phyloP scores from a whole-genome alignment of 2,888 invertebrate species.

The Nomada lathburiana region DNA sequence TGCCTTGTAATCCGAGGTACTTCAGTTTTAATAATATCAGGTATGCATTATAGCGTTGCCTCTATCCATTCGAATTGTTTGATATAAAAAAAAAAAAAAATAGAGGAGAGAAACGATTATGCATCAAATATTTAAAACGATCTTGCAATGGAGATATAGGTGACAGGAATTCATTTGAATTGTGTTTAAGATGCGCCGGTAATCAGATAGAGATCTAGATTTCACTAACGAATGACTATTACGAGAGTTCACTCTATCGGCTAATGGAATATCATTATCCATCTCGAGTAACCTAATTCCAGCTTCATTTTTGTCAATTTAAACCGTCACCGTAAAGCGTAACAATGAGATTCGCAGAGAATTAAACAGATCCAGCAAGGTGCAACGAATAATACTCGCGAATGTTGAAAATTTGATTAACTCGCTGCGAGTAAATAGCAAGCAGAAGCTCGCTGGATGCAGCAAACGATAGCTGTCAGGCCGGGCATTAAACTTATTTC shows the following conservation, averaged over 20 bases:
- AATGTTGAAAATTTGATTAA: constrained; percentile 38
- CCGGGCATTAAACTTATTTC: constrained; percentile 27
- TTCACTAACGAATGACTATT: constrained; percentile 20
- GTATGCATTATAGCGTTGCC: too few relatives aligned
- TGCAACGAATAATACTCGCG: constrained; percentile 22
- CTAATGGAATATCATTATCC: constrained; percentile 23
- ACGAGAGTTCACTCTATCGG: constrained; percentile 18
- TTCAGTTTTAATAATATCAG: too few relatives aligned
- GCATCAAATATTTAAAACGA: background rate
- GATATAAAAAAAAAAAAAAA: background rate
- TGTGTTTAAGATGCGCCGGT: background rate
- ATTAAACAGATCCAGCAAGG: constrained; percentile 17
- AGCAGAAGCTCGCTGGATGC: background rate
- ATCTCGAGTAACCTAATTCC: constrained; percentile 14
- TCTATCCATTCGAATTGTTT: background rate
- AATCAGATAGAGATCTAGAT: background rate
- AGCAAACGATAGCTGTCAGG: constrained; percentile 29
- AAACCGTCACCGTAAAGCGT: constrained; percentile 4
- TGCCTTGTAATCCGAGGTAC: too few relatives aligned
- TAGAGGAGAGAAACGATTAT: too few relatives aligned
- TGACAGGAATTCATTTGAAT: background rate
- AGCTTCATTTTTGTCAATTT: constrained; percentile 27
- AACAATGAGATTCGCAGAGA: background rate
- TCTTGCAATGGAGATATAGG: background rate
- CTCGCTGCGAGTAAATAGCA: constrained; percentile 17